A percentile compares a stretch with the other conserved stretches of the same genome.
Conservation (phyloP, 2,888 invertebrate genomes). For the Microdon myrmicae region DNA sequence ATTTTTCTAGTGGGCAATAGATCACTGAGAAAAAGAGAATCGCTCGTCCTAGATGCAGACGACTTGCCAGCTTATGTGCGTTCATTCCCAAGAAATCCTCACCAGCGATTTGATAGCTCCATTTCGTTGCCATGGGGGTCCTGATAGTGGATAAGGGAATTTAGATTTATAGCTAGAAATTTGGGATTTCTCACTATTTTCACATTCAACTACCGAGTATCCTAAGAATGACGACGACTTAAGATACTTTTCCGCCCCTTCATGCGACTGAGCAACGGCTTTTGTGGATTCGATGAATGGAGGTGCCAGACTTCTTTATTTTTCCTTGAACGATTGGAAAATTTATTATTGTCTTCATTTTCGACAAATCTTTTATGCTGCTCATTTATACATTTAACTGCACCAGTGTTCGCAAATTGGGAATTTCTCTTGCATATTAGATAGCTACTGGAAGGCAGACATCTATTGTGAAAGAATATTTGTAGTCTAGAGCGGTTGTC, state of each 20-base stretch:
- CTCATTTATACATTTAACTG: no score
- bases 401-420: no score
- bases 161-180: constrained; percentile 46
- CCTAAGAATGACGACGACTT: constrained; percentile 20
- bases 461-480: no score
- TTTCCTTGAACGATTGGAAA: no score
- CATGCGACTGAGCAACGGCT: constrained; percentile 30
- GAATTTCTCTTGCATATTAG: no score
- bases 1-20: constrained; percentile 28
- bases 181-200: constrained; percentile 31
- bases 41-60: constrained; percentile 27
- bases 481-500: no score
- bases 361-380: no score
- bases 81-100: constrained; percentile 15
- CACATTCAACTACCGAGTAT: constrained; percentile 16
- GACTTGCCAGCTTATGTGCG: constrained; percentile 12
- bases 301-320: no score
- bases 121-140: constrained; percentile 29
- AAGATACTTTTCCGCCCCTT: constrained; percentile 46
- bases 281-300: no score
- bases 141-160: constrained; percentile 17
- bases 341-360: no score
- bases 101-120: constrained; percentile 37
- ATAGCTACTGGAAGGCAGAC: no score
- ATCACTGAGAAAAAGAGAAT: constrained; percentile 40